Evolutionary conservation across 2,888 invertebrate genomes (phyloP).

Genomic region (Oxytorus armatus): DNA sequence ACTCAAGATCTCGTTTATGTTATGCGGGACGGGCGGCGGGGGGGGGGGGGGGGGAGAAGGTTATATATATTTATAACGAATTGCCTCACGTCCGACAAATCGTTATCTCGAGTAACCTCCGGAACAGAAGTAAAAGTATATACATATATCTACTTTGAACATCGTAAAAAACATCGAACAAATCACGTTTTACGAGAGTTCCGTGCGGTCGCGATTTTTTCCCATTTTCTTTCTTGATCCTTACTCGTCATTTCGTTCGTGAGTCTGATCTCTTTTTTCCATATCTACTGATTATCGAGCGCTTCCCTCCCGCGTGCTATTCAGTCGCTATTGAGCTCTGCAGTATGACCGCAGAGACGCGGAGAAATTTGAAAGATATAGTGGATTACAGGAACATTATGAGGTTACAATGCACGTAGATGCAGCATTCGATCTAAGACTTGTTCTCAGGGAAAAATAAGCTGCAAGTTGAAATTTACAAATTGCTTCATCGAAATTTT

Average conservation of each 20-base stretch:
- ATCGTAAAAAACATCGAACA: conserved; percentile 41
- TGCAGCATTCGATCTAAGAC: too few relatives aligned
- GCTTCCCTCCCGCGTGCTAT: conserved; percentile 9
- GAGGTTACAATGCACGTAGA: neutral
- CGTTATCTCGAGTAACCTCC: conserved; percentile 66
- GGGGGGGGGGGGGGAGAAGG: too few relatives aligned
- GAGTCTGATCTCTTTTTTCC: conserved; percentile 33
- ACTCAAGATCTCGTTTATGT: conserved; percentile 6
- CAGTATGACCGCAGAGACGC: conserved; percentile 48
- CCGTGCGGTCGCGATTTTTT: conserved; percentile 21
- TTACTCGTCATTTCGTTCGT: conserved; percentile 22
- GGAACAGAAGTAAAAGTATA: conserved; percentile 47
- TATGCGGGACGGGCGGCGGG: neutral
- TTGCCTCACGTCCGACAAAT: conserved; percentile 69
- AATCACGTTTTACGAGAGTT: conserved; percentile 62
- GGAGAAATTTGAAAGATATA: conserved; percentile 6
- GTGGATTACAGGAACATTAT: neutral
- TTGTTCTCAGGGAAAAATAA: too few relatives aligned
- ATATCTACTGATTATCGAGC: neutral
- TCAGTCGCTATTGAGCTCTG: conserved; percentile 45
- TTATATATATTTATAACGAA: conserved; percentile 47
- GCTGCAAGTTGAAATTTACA: too few relatives aligned
- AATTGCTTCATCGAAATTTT: too few relatives aligned
- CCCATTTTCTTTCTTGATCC: conserved; percentile 7
- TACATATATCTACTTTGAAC: conserved; percentile 17